Evolutionary conservation across 2,888 invertebrate species (phyloP).

Genomic region (Spicauda simplicius): DNA sequence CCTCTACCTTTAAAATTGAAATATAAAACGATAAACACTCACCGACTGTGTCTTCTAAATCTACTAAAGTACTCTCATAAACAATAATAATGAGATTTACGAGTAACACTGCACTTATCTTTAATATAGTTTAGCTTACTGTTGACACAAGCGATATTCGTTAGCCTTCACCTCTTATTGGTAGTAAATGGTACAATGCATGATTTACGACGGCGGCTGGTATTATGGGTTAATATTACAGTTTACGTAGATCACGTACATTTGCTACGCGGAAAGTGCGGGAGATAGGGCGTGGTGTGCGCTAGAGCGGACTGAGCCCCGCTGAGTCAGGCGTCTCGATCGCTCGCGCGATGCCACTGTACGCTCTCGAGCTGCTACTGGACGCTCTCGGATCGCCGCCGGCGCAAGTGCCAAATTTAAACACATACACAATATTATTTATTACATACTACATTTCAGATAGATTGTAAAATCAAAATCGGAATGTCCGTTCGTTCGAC

Average conservation of each 20-base stretch:
- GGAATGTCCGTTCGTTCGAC: slow-evolving; percentile 42
- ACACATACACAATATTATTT: slow-evolving; percentile 71
- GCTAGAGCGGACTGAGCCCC: slow-evolving; percentile 31
- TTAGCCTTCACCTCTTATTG: slow-evolving; percentile 3
- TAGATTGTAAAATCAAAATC: slow-evolving; percentile 66
- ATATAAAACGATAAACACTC: slow-evolving; percentile 15
- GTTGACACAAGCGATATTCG: slow-evolving; percentile 8
- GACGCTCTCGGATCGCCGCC: slow-evolving; percentile 44
- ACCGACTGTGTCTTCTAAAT: slow-evolving; percentile 20
- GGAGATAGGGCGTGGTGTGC: slow-evolving; percentile 37
- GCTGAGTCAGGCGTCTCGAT: slow-evolving; percentile 43
- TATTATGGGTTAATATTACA: slow-evolving; percentile 12
- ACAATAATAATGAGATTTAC: slow-evolving; percentile 13
- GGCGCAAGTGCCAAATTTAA: slow-evolving; percentile 55
- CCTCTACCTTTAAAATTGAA: not conserved
- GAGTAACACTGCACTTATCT: slow-evolving; percentile 31
- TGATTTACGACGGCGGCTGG: slow-evolving; percentile 7
- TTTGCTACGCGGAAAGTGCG: slow-evolving; percentile 32
- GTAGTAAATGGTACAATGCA: slow-evolving; percentile 6
- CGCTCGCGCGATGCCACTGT: slow-evolving; percentile 58
- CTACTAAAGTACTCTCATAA: slow-evolving; percentile 20
- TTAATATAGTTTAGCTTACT: slow-evolving; percentile 4
- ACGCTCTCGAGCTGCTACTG: too few species aligned
- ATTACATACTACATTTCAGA: slow-evolving; percentile 65
- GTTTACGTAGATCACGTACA: slow-evolving; percentile 37